Evolutionary conservation across 2,797 vertebrate species (phyloP).

Genomic region (Leptatherina wallacei): DNA sequence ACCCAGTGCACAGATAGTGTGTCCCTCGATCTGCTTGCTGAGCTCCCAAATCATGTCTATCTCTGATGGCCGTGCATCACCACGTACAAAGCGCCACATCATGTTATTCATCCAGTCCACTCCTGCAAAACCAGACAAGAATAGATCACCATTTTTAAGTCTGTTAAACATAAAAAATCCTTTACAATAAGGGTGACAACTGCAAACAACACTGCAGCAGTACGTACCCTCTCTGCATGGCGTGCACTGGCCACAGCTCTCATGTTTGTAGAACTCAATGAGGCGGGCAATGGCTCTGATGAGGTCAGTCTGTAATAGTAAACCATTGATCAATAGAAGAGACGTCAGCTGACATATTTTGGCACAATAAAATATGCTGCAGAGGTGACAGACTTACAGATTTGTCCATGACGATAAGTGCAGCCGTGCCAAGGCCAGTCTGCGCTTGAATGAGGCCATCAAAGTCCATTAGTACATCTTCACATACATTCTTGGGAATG

Average conservation of each 20-base stretch:
- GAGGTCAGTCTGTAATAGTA: constrained; percentile 87
- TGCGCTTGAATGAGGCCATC: constrained; percentile 93
- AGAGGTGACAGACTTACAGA: constrained; percentile 81
- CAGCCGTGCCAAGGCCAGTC: constrained; percentile 92
- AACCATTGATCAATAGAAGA: neutral
- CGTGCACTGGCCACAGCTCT: constrained; percentile 97
- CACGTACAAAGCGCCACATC: constrained; percentile 94
- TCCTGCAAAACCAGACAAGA: constrained; percentile 73
- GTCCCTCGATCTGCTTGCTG: constrained; percentile 98
- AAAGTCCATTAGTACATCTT: constrained; percentile 95
- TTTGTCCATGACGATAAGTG: constrained; percentile 95
- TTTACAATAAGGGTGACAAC: neutral
- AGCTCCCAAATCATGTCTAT: constrained; percentile 98
- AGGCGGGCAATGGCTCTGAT: constrained; percentile 92
- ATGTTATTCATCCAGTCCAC: constrained; percentile 99
- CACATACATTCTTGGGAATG: constrained; percentile 92
- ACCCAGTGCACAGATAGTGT: constrained; percentile 96
- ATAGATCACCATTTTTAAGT: neutral
- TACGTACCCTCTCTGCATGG: constrained; percentile 93
- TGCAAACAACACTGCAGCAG: neutral
- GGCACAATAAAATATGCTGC: neutral
- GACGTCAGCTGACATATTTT: neutral
- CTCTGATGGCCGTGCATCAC: constrained; percentile 86
- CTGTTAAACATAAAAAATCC: neutral
- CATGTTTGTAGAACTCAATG: constrained; percentile 97